A percentile compares a stretch with the other conserved stretches of the same genome.
phyloP scores from a whole-genome alignment of 2,888 invertebrate genomes.

The Mesoligia furuncula region DNA sequence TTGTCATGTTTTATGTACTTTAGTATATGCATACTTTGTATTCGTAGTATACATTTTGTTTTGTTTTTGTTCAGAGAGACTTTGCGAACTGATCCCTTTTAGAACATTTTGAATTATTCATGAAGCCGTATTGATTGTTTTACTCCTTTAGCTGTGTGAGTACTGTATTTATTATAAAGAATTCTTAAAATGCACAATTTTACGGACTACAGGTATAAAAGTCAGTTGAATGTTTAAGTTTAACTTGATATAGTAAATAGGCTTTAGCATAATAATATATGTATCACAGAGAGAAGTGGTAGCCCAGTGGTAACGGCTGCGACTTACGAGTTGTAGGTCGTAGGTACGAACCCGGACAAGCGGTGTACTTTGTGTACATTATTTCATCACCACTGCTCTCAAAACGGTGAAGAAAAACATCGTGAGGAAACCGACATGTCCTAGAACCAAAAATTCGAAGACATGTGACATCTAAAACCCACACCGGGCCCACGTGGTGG shows the following conservation, averaged over 20 bases:
- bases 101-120: conserved; percentile 60
- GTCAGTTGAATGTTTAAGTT: background rate
- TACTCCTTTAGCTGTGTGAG: conserved; percentile 25
- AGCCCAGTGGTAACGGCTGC: too few relatives aligned
- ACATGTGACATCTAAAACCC: too few relatives aligned
- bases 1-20: conserved; percentile 20
- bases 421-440: too few relatives aligned
- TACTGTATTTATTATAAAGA: background rate
- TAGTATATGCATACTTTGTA: conserved; percentile 47
- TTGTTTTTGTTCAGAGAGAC: conserved; percentile 56
- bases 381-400: too few relatives aligned
- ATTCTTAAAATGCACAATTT: background rate
- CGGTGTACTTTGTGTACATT: too few relatives aligned
- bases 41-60: conserved; percentile 52
- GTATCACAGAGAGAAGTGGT: too few relatives aligned
- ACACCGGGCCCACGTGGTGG: too few relatives aligned
- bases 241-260: background rate
- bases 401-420: too few relatives aligned
- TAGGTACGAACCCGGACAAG: too few relatives aligned
- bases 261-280: background rate
- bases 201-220: background rate
- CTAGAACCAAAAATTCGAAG: too few relatives aligned
- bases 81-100: conserved; percentile 56
- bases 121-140: conserved; percentile 57
- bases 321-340: too few relatives aligned